Evolutionary conservation across 2,113 vertebrate genomes (phyloP), one percentile per base, ranked within the genome.

Genomic region (Taurulus bubalis): DNA sequence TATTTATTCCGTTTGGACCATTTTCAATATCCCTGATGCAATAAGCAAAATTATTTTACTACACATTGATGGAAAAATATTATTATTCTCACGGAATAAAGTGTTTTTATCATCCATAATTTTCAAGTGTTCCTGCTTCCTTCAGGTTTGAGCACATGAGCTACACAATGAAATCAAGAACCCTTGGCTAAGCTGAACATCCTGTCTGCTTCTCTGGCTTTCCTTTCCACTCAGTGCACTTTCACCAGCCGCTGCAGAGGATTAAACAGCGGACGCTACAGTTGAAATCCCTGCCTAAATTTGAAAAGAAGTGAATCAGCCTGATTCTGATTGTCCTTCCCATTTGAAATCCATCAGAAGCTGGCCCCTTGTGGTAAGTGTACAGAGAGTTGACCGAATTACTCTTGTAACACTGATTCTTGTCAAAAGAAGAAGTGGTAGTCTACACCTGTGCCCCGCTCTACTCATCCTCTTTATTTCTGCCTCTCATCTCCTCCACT

Each of bases 381-480:
- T 65, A 77, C 81, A 81, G 84, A 80, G 82, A 84, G 82, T 82
- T 64, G 89, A 89, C 87, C 83, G 87, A 80, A 91, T 87, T 83
- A 82, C 71, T 85, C 71, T 82, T 79, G 53, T 90, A 83, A 85
- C 83, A 72, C 67, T 12, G 81, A 91, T 91, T 90, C 85, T 82
- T 91, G 85, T 94, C 86, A 78, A 80, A 77, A 79, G 79, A 74
- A 65, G 80, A 84, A 87, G 75, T 73, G 80, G 71, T 40, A 63
- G 78, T 64, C 86, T 85, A 71, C 89, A 90, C 80, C 88, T 87
- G 81, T 72, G 74, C 82, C 77, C 59, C 11, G 38, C 66, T 82
- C 67, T 38, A 56, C 71, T 66, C 77, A 63, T 36, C 42, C 66
- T 73, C 67, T 75, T 75, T 40, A 58, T 71, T 47, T 70, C 77